Evolutionary conservation across 1,140 invertebrate genomes (phyloP).

Genomic region (Pseudoatta argentina): DNA sequence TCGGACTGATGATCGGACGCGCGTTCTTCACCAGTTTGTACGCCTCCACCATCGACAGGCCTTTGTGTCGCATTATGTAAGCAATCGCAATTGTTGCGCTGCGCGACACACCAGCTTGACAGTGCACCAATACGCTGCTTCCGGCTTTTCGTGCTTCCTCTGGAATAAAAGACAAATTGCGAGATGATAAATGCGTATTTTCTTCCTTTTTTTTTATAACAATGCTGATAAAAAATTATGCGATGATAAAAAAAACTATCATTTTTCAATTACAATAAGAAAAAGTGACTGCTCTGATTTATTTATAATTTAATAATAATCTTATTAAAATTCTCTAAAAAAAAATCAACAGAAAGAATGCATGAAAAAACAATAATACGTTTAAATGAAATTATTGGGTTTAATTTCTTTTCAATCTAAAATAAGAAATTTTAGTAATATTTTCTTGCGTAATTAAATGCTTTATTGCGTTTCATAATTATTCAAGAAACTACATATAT

Average conservation of each 20-base stretch:
- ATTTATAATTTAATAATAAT: slow-evolving; percentile 6
- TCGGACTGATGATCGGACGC: slow-evolving; percentile 97
- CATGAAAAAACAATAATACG: background rate
- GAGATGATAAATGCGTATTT: background rate
- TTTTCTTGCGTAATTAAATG: background rate
- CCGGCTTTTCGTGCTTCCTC: slow-evolving; percentile 93
- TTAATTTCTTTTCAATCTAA: background rate
- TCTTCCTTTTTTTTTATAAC: background rate
- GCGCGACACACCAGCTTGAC: slow-evolving; percentile 97
- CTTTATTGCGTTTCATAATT: background rate
- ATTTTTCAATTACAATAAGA: background rate
- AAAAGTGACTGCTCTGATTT: background rate
- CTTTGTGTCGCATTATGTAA: slow-evolving; percentile 96
- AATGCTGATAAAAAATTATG: background rate
- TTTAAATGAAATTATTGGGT: background rate
- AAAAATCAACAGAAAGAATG: background rate
- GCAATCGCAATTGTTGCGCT: slow-evolving; percentile 98
- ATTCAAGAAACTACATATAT: background rate
- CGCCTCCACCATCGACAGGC: slow-evolving; percentile 95
- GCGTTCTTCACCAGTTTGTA: slow-evolving; percentile 95
- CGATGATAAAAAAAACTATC: background rate
- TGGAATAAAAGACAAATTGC: slow-evolving; percentile 87
- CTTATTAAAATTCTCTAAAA: background rate
- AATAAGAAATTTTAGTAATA: background rate
- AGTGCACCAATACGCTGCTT: slow-evolving; percentile 95